Evolutionary conservation across 2,113 vertebrate species (phyloP).

Genomic region (Xiphophorus couchianus): DNA sequence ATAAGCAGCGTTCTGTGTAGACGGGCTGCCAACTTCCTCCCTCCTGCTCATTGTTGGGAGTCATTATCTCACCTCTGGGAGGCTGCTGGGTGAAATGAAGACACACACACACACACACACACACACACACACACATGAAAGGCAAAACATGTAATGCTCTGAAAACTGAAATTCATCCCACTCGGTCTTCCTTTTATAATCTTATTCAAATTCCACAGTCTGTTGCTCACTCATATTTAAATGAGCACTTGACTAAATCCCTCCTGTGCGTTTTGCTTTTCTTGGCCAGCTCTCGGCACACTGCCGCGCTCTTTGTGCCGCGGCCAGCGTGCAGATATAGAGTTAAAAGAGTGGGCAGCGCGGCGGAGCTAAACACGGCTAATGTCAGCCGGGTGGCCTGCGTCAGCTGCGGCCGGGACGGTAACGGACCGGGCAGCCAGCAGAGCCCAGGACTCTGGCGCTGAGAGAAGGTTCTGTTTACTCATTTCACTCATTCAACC

Average conservation of each 20-base stretch:
- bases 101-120: not conserved
- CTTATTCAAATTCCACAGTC: conserved; percentile 66
- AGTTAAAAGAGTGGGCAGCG: conserved; percentile 42
- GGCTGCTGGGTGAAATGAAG: conserved; percentile 6
- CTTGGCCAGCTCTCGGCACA: conserved; percentile 43
- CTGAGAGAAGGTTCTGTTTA: conserved; percentile 4
- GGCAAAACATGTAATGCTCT: conserved; percentile 49
- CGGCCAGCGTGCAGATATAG: conserved; percentile 39
- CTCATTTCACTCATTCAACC: not conserved
- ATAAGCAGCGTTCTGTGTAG: conserved; percentile 44
- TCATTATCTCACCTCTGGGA: conserved; percentile 65
- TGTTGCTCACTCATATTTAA: conserved; percentile 67
- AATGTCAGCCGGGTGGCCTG: conserved; percentile 11
- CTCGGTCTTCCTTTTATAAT: conserved; percentile 51
- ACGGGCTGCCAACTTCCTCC: conserved; percentile 59
- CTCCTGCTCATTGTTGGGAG: conserved; percentile 48
- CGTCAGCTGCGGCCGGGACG: not conserved
- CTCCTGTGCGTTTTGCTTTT: conserved; percentile 48
- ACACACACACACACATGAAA: not conserved
- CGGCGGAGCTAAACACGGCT: conserved; percentile 35
- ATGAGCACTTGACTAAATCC: conserved; percentile 66
- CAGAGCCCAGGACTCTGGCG: not conserved
- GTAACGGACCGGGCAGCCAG: conserved; percentile 20
- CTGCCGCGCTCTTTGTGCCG: conserved; percentile 30
- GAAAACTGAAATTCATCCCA: conserved; percentile 68